Evolutionary conservation across 2,888 invertebrate genomes (phyloP).

Genomic region (Drosophila vallismaia): DNA sequence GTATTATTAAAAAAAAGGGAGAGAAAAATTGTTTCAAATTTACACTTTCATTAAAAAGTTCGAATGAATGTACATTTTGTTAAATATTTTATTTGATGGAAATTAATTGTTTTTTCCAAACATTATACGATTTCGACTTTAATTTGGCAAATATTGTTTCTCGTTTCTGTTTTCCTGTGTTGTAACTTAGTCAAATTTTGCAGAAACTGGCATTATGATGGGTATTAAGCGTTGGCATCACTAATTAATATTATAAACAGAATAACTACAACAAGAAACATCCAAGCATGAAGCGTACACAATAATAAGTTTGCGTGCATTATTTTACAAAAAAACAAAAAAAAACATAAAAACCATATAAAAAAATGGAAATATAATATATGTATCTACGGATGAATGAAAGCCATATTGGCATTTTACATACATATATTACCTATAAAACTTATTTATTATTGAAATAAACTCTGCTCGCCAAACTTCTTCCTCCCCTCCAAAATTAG

Average conservation of each 20-base stretch:
- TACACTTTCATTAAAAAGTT: conserved; percentile 25
- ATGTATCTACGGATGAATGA: conserved; percentile 55
- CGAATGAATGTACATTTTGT: conserved; percentile 45
- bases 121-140: conserved; percentile 18
- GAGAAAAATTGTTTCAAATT: conserved; percentile 50
- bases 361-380: conserved; percentile 38
- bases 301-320: conserved; percentile 62
- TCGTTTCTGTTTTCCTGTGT: conserved; percentile 24
- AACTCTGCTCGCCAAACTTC: conserved; percentile 43
- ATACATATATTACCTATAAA: conserved; percentile 21
- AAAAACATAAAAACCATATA: conserved; percentile 23
- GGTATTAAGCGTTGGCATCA: conserved; percentile 47
- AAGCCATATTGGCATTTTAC: conserved; percentile 69
- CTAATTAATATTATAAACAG: conserved; percentile 8
- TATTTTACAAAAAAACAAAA: conserved; percentile 41
- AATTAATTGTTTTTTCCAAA: conserved; percentile 13
- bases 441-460: conserved; percentile 35
- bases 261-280: conserved; percentile 16
- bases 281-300: conserved; percentile 46
- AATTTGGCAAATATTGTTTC: conserved; percentile 24
- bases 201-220: conserved; percentile 48
- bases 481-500: conserved; percentile 11
- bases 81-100: conserved; percentile 47
- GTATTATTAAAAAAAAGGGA: conserved; percentile 61
- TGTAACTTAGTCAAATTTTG: conserved; percentile 34